Conservation (phyloP, 2,888 invertebrate species). For the Dryobota labecula region DNA sequence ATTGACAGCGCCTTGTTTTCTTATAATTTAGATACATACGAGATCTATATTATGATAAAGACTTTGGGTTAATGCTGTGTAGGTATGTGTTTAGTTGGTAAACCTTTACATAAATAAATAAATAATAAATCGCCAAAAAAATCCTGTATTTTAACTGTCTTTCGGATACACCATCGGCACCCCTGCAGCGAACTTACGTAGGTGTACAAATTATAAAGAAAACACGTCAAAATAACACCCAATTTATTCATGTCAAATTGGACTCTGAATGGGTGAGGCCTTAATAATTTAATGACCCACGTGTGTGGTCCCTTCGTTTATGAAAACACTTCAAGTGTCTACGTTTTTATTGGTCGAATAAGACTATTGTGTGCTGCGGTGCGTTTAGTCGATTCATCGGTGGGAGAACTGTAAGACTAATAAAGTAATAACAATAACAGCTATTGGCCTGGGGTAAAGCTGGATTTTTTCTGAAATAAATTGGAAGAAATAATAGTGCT, state of each 20-base stretch:
- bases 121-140: slow-evolving; percentile 20
- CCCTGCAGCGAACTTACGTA: slow-evolving; percentile 68
- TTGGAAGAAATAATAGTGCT: background rate
- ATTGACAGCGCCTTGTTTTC: no score
- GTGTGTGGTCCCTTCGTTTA: slow-evolving; percentile 65
- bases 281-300: slow-evolving; percentile 66
- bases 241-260: slow-evolving; percentile 82
- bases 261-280: slow-evolving; percentile 76
- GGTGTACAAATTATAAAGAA: slow-evolving; percentile 78
- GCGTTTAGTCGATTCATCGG: slow-evolving; percentile 16
- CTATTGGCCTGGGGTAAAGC: background rate
- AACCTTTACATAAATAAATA: no score
- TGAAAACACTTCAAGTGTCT: slow-evolving; percentile 58
- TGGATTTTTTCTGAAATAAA: background rate
- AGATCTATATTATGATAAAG: no score
- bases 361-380: slow-evolving; percentile 21
- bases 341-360: slow-evolving; percentile 54
- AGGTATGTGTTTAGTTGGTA: no score
- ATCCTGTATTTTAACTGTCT: slow-evolving; percentile 19
- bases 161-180: slow-evolving; percentile 42
- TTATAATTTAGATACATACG: no score
- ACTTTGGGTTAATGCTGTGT: no score
- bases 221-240: slow-evolving; percentile 69
- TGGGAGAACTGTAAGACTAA: background rate
- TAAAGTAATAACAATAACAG: background rate